Evolutionary conservation across 2,113 vertebrate species (phyloP), one percentile per base, ranked within the genome.

Genomic region (Riparia riparia): DNA sequence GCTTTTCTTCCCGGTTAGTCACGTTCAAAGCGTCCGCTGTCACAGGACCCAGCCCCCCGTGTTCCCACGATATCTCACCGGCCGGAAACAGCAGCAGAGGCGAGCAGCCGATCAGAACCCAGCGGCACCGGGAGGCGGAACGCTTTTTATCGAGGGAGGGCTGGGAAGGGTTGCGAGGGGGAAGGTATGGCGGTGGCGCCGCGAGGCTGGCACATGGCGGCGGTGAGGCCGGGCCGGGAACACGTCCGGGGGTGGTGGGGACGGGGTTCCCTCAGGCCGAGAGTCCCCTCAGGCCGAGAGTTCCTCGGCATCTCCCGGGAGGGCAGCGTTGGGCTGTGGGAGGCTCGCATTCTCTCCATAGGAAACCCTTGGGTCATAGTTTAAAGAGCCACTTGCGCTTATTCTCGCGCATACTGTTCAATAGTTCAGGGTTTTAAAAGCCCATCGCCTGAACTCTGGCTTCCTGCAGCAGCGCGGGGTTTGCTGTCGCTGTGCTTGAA

Each of bases 381-480:
- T 16, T 0, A 2, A 6, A 57, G 39, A 37, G 18, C 8, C 0
- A 3, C 13, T 32, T 12, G 19, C 7, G 0, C 1, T 28, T 32
- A 0, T 4, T 26, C 2, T 26, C 7, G 0, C 2, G 4, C 6
- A 2, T 4, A 1, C 9, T 3, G 9, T 34, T 10, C 0, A 1
- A 0, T 1, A 12, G 17, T 26, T 45, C 6, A 5, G 4, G 9
- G 9, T 8, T 76, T 64, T 3, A 7, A 34, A 41, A 7, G 1
- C 5, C 8, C 28, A 18, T 0, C 1, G 1, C 31, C 28, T 31
- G 10, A 17, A 1, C 1, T 1, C 2, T 3, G 20, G 15, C 34
- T 32, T 2, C 3, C 18, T 2, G 5, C 1, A 47, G 25, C 41
- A 29, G 2, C 5, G 26, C 19, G 1, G 21, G 12, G 5, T 10